Evolutionary conservation across 1,140 invertebrate genomes (phyloP).

Genomic region (Brachystomella parvula): DNA sequence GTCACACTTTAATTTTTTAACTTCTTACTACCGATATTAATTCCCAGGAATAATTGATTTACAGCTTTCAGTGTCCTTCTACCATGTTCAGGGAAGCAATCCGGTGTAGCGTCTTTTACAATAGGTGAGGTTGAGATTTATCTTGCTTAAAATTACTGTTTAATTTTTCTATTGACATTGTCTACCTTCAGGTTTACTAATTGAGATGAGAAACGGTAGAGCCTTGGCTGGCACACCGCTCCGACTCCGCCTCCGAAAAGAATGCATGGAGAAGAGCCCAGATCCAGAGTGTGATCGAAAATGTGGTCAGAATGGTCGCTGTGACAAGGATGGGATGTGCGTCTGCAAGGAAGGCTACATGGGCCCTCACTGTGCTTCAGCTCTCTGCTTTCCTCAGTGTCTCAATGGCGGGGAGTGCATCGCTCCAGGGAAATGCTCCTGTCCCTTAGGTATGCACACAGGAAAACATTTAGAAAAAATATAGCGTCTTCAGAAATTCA

Average conservation of each 20-base stretch:
- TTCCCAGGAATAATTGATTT: constrained; percentile 37
- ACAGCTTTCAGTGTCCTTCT: constrained; percentile 84
- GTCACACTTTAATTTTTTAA: not conserved
- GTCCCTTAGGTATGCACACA: constrained; percentile 39
- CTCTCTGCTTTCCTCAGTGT: constrained; percentile 83
- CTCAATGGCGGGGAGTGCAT: constrained; percentile 86
- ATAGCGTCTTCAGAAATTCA: not conserved
- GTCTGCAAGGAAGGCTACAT: constrained; percentile 82
- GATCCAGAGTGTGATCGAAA: constrained; percentile 81
- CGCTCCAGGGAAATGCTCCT: constrained; percentile 66
- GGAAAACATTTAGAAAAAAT: not conserved
- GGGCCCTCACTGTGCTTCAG: constrained; percentile 76
- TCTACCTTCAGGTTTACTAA: constrained; percentile 55
- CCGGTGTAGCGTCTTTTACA: constrained; percentile 77
- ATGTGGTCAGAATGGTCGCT: constrained; percentile 71
- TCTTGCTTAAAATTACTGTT: not conserved
- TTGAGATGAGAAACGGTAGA: constrained; percentile 65
- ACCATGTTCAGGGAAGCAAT: constrained; percentile 79
- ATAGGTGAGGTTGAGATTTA: too few species aligned
- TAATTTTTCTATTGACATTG: not conserved
- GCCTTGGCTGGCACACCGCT: constrained; percentile 81
- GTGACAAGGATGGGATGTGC: constrained; percentile 69
- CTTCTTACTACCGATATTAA: not conserved
- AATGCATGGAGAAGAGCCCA: constrained; percentile 83
- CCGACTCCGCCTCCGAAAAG: constrained; percentile 79